These are phyloP conservation scores for Acanthurus tractus DNA, from an alignment of 2,797 vertebrate species.

Conservation along the genomic window DNA sequence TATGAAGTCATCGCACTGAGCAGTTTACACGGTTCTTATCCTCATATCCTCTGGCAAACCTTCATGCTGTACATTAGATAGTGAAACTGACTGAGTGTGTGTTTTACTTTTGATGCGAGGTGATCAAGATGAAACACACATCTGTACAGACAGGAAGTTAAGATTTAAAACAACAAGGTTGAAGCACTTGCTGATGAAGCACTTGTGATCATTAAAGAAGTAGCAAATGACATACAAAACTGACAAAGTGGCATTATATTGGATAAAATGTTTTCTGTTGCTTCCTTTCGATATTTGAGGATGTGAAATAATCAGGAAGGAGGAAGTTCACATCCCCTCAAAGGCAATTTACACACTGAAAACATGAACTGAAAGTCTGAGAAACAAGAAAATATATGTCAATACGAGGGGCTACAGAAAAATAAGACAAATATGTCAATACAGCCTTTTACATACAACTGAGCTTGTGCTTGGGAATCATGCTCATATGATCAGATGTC, in stretches of 20 bases:
- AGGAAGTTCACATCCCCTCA: too few species aligned
- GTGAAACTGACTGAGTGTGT: neutral
- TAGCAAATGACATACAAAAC: too few species aligned
- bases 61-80: neutral
- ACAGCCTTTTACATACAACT: conserved; percentile 1
- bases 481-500: conserved; percentile 21
- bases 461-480: conserved; percentile 13
- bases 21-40: neutral
- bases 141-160: too few species aligned
- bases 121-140: neutral
- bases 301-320: too few species aligned
- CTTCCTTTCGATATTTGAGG: too few species aligned
- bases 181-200: too few species aligned
- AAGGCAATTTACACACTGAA: too few species aligned
- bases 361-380: neutral
- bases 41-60: neutral
- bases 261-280: too few species aligned
- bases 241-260: too few species aligned
- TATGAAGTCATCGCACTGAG: neutral
- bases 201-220: too few species aligned
- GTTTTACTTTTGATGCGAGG: neutral
- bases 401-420: neutral
- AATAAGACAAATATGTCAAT: conserved; percentile 6
- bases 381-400: neutral
- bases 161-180: too few species aligned